Base-by-base conservation (phyloP, 2,888 invertebrate genomes). In the Carterocephalus palaemon region DNA sequence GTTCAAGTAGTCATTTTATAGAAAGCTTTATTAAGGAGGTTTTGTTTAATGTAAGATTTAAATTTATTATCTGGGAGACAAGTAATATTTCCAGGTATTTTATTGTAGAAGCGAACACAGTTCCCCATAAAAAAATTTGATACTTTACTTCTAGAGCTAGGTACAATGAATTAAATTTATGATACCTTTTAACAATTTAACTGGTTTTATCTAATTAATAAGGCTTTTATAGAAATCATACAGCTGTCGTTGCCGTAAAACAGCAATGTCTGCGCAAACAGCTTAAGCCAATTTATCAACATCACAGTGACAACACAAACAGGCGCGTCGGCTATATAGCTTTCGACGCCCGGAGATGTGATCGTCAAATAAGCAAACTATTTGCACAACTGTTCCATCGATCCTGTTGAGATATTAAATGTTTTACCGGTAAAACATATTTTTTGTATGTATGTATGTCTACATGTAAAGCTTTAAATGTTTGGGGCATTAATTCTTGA, bases 381-480 rank as follows among this genome's bases (percentile, higher is more conserved):
- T 85, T 85, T 86, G 86, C 83, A 82, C 84, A 86, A 85, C 84
- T 85, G 84, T 75, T 71, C 70, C 40, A 32, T 79, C 77, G 75
- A 78, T 79, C 72, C 64, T 53, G 69, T 61, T 64, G 77, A 80
- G 72, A 75, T 75, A 76, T 76, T 81, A 81, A 84, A 83, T 82
- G 81, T 80, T 80, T 75, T n/a, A n/a, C n/a, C n/a, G n/a, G n/a
- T n/a, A n/a, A n/a, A n/a, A n/a, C n/a, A n/a, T n/a, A n/a, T 72
- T 23, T 23, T 23, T 23, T 23, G 3, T 23, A 23, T 23, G 3
- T 9, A 2, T 3, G 24, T 24, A n/a, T n/a, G n/a, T n/a, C n/a
- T n/a, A n/a, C n/a, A n/a, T n/a, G n/a, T n/a, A n/a, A n/a, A n/a
- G n/a, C n/a, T n/a, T n/a, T n/a, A n/a, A n/a, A n/a, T n/a, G n/a